A percentile compares a stretch with the other conserved stretches of the same genome.
Conservation (phyloP, 2,888 invertebrate species). For the Catocala sponsa region DNA sequence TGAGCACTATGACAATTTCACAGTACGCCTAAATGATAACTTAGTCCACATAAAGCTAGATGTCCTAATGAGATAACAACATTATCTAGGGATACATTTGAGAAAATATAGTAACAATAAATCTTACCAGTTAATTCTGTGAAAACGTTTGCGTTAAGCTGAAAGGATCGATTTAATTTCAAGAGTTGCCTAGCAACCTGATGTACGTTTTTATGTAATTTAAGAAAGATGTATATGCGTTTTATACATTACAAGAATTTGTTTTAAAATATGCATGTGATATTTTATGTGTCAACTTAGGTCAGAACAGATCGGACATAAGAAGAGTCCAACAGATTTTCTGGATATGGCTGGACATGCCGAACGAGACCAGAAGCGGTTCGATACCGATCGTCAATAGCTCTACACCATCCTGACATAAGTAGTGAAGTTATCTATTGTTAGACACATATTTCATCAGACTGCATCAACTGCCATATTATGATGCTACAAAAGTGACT, state of each 20-base stretch:
- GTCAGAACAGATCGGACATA: too few species aligned
- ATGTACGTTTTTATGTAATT: not conserved
- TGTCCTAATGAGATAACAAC: conserved; percentile 7
- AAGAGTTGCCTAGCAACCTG: conserved; percentile 47
- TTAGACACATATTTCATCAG: too few species aligned
- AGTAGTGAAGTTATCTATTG: too few species aligned
- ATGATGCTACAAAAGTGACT: too few species aligned
- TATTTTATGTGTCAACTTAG: too few species aligned
- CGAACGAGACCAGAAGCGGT: too few species aligned
- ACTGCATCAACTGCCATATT: too few species aligned
- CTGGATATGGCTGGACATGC: too few species aligned
- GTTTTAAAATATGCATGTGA: not conserved
- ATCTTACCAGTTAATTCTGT: conserved; percentile 44
- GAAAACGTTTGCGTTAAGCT: conserved; percentile 17
- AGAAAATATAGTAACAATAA: conserved; percentile 17
- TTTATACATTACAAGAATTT: conserved; percentile 4
- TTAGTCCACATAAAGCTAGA: conserved; percentile 1
- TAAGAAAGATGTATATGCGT: conserved; percentile 16
- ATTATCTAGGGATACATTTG: conserved; percentile 10
- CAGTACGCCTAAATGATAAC: not conserved
- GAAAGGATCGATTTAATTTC: conserved; percentile 48
- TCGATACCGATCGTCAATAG: too few species aligned
- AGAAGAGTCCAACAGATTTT: too few species aligned
- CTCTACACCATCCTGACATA: too few species aligned
- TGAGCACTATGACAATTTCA: too few species aligned